Evolutionary conservation across 35 echinoderm and acorn worm genomes (phyloP), one percentile per base, ranked within the genome.

Genomic region (Apostichopus japonicus): DNA sequence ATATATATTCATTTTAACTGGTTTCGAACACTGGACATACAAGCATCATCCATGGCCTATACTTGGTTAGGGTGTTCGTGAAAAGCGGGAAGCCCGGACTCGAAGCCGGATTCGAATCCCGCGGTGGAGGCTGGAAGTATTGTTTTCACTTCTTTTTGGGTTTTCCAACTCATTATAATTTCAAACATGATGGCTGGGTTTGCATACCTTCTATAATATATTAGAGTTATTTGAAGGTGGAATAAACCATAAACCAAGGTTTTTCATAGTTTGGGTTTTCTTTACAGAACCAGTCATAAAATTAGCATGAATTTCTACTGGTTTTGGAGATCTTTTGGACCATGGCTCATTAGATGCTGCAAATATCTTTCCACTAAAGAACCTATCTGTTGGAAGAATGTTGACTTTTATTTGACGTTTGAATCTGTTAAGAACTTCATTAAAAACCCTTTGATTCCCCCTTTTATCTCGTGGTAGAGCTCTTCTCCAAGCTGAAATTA

Each of bases 261-360:
- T 75, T n/a, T 75, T 75, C 16, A 75, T 7, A 14, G 21, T 75
- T 21, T 75, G 6, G 23, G 7, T 23, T 19, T 75, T 75, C 7
- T 1, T 75, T 19, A 4, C 71, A 75, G 15, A 75, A 75, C 71
- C 71, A 23, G n/a, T 75, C 11, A 75, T 75, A 7, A 7, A 21
- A 75, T 75, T 75, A n/a, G 71, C 71, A 23, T 75, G 71, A 75
- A 75, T 75, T 75, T 75, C 71, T 6, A 75, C 71, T n/a, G 71
- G 71, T 23, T 75, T 21, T 19, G 71, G 71, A 7, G 15, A 7
- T 75, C 16, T 75, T n/a, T 75, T 19, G 21, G 15, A 14, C 71
- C 71, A 75, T 19, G 16, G 71, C 22, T 19, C 63, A 15, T 67
- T 1, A 19, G 7, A 7, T 14, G 6, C 6, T n/a, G 2, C 17